phyloP scores from a whole-genome alignment of 2,113 vertebrate genomes.

The Ptychochromis oligacanthus region DNA sequence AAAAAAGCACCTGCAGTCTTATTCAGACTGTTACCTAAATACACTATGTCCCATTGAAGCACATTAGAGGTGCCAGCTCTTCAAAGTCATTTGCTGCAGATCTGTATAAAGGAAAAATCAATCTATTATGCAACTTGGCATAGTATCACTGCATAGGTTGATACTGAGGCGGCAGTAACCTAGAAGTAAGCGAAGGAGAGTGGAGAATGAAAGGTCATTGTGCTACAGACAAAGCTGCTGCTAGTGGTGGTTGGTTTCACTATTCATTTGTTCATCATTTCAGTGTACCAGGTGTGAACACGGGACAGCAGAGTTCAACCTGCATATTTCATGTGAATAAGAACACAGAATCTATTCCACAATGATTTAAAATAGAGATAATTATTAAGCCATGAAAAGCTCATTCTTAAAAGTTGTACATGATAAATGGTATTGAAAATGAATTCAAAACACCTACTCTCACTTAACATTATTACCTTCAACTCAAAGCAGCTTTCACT shows the following conservation, averaged over 20 bases:
- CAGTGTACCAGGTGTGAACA: neutral
- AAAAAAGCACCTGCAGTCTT: conserved; percentile 15
- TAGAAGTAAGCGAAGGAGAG: conserved; percentile 10
- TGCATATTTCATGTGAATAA: neutral
- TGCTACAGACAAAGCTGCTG: neutral
- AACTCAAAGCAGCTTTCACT: neutral
- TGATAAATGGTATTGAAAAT: neutral
- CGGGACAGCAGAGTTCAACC: neutral
- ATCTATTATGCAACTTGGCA: conserved; percentile 35
- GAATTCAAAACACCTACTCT: neutral
- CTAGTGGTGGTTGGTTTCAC: neutral
- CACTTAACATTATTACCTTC: no score
- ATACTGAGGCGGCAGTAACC: neutral
- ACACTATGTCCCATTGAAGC: conserved; percentile 32
- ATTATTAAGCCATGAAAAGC: neutral
- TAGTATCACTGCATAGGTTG: conserved; percentile 14
- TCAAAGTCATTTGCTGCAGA: conserved; percentile 46
- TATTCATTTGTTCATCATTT: neutral
- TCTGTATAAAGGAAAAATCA: conserved; percentile 49
- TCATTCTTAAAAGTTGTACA: neutral
- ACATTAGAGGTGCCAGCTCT: conserved; percentile 39
- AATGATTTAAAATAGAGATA: neutral
- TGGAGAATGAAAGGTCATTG: conserved; percentile 18
- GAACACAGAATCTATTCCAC: neutral
- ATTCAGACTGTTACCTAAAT: conserved; percentile 36